Evolutionary conservation across 2,888 invertebrate genomes (phyloP).

Genomic region (Euplexia lucipara): DNA sequence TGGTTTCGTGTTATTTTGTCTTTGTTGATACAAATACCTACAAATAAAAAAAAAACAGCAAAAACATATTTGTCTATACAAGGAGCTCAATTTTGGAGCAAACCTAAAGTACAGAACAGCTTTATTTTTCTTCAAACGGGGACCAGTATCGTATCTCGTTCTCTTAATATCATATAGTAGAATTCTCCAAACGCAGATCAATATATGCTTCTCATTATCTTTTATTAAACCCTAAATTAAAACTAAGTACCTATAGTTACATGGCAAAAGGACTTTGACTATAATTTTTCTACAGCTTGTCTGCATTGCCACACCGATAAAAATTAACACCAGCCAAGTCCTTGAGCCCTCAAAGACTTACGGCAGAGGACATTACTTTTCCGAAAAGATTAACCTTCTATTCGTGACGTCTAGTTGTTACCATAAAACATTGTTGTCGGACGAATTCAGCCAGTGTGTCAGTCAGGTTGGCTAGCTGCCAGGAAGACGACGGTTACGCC

Average conservation of each 20-base stretch:
- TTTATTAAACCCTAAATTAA: too few relatives aligned
- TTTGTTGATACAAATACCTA: neutral
- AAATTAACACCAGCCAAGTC: neutral
- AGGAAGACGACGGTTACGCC: slow-evolving; percentile 49
- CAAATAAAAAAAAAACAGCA: too few relatives aligned
- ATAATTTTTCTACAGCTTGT: neutral
- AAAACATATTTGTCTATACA: neutral
- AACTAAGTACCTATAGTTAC: too few relatives aligned
- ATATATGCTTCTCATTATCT: too few relatives aligned
- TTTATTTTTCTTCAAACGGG: neutral
- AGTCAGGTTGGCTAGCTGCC: slow-evolving; percentile 58
- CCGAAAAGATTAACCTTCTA: slow-evolving; percentile 40
- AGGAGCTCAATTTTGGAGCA: neutral
- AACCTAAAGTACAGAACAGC: accelerated
- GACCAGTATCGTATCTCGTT: too few relatives aligned
- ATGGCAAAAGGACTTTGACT: too few relatives aligned
- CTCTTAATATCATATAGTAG: too few relatives aligned
- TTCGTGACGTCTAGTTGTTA: slow-evolving; percentile 40
- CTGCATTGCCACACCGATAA: neutral
- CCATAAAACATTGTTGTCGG: slow-evolving; percentile 52
- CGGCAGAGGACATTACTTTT: slow-evolving; percentile 5
- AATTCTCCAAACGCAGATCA: too few relatives aligned
- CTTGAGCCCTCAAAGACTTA: neutral
- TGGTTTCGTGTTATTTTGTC: neutral
- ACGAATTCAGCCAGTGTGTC: slow-evolving; percentile 62